Conservation (phyloP, 2,888 invertebrate species). For the Caradrina kadenii region DNA sequence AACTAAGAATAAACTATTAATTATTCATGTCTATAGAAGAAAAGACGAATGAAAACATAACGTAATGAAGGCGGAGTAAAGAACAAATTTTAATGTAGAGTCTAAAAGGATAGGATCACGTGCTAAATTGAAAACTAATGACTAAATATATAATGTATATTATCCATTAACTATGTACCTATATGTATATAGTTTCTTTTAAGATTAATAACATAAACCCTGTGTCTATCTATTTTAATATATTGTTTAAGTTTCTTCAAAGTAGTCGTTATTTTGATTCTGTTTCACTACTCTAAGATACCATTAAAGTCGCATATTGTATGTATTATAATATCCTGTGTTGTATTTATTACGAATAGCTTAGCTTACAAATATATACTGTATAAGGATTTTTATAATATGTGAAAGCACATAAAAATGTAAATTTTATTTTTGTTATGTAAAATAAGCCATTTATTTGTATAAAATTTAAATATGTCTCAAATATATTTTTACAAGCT, state of each 20-base stretch:
- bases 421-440: constrained; percentile 38
- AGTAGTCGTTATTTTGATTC: constrained; percentile 19
- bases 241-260: constrained; percentile 20
- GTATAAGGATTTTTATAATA: constrained; percentile 29
- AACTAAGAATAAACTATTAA: neutral
- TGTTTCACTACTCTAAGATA: constrained; percentile 9
- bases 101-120: neutral
- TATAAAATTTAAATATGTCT: constrained; percentile 10
- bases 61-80: neutral
- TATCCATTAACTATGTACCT: constrained; percentile 1
- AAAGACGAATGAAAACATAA: neutral
- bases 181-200: constrained; percentile 25
- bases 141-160: constrained; percentile 18
- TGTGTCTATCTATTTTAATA: no score
- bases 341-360: constrained; percentile 31
- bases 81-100: constrained; percentile 15
- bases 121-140: constrained; percentile 18
- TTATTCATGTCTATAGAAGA: neutral
- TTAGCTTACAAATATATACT: constrained; percentile 26
- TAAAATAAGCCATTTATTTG: constrained; percentile 2
- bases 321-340: constrained; percentile 28
- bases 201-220: constrained; percentile 23
- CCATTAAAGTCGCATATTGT: constrained; percentile 20
- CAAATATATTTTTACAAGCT: neutral
- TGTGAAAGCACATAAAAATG: constrained; percentile 36